These are phyloP conservation scores for Pentalonia nigronervosa DNA, from an alignment of 1,140 invertebrate species.

Conservation along the genomic window DNA sequence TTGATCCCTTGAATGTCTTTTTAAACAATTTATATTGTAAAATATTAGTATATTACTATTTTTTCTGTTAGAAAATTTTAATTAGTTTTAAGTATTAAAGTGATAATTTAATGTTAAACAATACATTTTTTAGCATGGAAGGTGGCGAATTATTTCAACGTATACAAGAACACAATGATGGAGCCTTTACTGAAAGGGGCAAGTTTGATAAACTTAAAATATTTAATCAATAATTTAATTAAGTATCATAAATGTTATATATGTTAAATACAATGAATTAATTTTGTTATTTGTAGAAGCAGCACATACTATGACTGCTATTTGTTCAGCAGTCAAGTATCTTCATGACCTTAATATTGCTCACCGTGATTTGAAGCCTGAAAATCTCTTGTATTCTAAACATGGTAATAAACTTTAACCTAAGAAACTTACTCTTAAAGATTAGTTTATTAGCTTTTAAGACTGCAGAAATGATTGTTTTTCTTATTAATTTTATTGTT, in stretches of 20 bases:
- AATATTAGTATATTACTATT: background rate
- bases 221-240: background rate
- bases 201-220: slow-evolving; percentile 59
- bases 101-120: background rate
- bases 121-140: slow-evolving; percentile 79
- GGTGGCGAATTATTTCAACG: slow-evolving; percentile 95
- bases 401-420: slow-evolving; percentile 64
- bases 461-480: background rate
- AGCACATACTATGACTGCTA: slow-evolving; percentile 93
- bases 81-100: background rate
- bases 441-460: background rate
- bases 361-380: slow-evolving; percentile 95
- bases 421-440: background rate
- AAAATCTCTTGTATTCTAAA: slow-evolving; percentile 86
- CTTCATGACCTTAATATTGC: slow-evolving; percentile 96
- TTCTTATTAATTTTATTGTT: background rate
- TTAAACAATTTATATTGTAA: too few species aligned
- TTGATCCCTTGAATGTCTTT: too few species aligned
- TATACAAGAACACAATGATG: slow-evolving; percentile 92
- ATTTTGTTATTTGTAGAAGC: slow-evolving; percentile 72
- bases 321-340: slow-evolving; percentile 94
- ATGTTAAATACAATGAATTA: background rate
- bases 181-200: slow-evolving; percentile 95
- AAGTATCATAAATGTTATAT: background rate
- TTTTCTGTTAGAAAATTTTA: background rate